Evolutionary conservation across 1,140 invertebrate genomes (phyloP).

Genomic region (Hyphantria cunea): DNA sequence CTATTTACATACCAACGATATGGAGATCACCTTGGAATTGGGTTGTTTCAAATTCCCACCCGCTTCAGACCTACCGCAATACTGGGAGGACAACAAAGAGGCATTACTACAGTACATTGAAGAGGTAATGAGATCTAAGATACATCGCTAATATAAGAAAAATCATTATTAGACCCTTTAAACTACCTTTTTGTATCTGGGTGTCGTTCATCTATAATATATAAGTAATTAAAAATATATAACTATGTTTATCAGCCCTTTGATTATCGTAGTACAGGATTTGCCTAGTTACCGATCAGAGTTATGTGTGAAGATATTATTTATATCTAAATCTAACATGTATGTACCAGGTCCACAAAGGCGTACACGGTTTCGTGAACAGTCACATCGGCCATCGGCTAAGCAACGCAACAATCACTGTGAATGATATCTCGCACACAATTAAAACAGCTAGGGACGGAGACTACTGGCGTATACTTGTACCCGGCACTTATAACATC

Average conservation of each 20-base stretch:
- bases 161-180: no score
- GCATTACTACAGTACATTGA: conserved; percentile 93
- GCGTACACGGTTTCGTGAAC: conserved; percentile 92
- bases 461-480: conserved; percentile 96
- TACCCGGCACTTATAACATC: conserved; percentile 94
- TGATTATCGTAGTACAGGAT: no score
- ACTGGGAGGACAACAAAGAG: conserved; percentile 95
- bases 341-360: conserved; percentile 88
- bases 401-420: conserved; percentile 87
- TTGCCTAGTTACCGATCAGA: no score
- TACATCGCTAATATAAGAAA: no score
- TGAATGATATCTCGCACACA: conserved; percentile 88
- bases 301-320: no score
- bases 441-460: conserved; percentile 88
- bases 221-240: no score
- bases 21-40: conserved; percentile 97
- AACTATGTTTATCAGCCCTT: no score
- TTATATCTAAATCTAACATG: no score
- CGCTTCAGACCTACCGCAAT: conserved; percentile 87
- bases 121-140: conserved; percentile 82
- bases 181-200: no score
- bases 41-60: conserved; percentile 96
- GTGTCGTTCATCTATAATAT: no score
- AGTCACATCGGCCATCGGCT: conserved; percentile 90
- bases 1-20: conserved; percentile 95